phyloP scores from a whole-genome alignment of 2,797 vertebrate species.

The Psittacula echo region DNA sequence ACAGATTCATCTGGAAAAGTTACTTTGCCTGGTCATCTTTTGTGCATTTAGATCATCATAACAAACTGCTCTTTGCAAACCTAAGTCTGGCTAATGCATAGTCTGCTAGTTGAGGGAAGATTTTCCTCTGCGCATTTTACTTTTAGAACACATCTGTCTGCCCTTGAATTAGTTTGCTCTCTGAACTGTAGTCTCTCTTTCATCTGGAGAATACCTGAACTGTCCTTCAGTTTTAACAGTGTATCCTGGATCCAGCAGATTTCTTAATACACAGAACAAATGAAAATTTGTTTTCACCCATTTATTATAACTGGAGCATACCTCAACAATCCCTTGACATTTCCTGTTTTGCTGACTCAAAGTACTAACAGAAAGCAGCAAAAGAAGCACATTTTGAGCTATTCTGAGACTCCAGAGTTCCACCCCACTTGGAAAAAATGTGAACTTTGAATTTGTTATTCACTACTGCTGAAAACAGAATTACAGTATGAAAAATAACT shows the following conservation, averaged over 20 bases:
- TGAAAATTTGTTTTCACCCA: neutral
- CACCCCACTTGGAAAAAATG: neutral
- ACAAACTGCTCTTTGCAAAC: neutral
- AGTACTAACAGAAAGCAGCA: neutral
- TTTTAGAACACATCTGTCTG: neutral
- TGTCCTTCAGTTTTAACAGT: neutral
- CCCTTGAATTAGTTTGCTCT: neutral
- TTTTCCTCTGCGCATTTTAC: neutral
- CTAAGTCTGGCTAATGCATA: neutral
- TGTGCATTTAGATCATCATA: neutral
- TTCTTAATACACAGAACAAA: conserved; percentile 15
- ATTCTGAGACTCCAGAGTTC: neutral
- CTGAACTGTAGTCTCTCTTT: neutral
- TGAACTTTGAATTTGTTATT: neutral
- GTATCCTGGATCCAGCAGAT: neutral
- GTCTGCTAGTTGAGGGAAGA: neutral
- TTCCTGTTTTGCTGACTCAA: conserved; percentile 56
- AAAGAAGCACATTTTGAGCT: conserved; percentile 13
- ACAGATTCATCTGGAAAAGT: conserved; percentile 15
- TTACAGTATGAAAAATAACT: neutral
- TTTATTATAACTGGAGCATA: conserved; percentile 17
- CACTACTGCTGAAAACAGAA: neutral
- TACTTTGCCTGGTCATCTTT: neutral
- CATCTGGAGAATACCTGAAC: conserved; percentile 6
- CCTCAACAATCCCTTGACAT: neutral